Conservation (phyloP, 1,140 invertebrate species). For the Megathymus violae region DNA sequence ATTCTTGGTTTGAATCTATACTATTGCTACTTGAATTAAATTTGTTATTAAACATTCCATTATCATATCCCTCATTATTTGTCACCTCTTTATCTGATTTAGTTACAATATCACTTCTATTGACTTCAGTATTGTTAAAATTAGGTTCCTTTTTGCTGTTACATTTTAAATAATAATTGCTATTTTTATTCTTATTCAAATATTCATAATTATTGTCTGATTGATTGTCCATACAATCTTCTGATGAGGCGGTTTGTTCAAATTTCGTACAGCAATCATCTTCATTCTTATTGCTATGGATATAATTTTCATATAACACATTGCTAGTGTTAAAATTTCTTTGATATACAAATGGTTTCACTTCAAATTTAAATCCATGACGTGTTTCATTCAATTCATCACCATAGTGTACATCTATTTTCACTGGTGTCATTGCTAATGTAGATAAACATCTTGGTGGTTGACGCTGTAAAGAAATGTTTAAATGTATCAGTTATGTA, state of each 20-base stretch:
- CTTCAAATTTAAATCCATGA: background rate
- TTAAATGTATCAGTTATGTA: too few relatives aligned
- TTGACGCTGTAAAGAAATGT: background rate
- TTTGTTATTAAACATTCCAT: too few relatives aligned
- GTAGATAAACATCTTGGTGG: background rate
- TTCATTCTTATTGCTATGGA: background rate
- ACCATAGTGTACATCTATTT: background rate
- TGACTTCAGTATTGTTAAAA: background rate
- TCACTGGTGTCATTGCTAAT: background rate
- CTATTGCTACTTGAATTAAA: too few relatives aligned
- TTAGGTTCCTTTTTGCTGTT: background rate
- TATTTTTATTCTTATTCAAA: background rate
- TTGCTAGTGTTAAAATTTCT: background rate
- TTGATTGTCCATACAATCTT: background rate
- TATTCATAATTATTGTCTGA: background rate
- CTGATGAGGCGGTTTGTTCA: too few relatives aligned
- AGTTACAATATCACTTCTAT: background rate
- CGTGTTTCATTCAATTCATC: background rate
- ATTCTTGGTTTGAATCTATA: background rate
- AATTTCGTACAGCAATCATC: background rate
- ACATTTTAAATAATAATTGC: background rate
- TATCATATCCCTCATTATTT: too few relatives aligned
- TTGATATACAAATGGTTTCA: background rate
- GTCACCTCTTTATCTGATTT: too few relatives aligned
- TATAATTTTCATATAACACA: background rate